Percentiles rank a stretch among this genome's conserved stretches.
phyloP scores from a whole-genome alignment of 2,113 vertebrate species.

The Cebus imitator region DNA sequence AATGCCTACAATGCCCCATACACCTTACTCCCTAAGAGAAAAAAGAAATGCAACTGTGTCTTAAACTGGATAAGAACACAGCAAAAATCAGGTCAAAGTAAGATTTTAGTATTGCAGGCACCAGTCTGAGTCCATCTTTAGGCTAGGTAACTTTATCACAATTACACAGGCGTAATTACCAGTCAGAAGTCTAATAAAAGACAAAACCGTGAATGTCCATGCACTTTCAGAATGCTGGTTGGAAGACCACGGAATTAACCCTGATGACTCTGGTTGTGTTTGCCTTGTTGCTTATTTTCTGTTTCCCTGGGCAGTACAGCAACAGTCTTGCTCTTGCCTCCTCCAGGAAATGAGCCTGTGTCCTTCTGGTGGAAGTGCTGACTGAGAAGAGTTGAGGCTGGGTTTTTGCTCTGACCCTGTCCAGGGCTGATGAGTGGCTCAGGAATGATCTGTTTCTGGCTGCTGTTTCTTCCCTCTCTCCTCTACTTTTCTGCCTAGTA shows the following conservation, averaged over 20 bases:
- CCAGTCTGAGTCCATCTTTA: neutral
- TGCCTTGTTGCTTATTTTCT: neutral
- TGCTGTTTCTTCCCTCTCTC: neutral
- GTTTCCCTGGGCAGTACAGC: neutral
- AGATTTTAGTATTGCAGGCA: neutral
- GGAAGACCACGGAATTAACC: neutral
- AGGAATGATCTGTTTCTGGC: accelerated
- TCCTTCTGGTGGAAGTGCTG: accelerated
- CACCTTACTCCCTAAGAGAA: neutral
- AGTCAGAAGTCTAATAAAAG: slow-evolving; percentile 38
- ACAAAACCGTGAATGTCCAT: neutral
- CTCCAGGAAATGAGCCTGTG: accelerated
- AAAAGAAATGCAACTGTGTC: neutral
- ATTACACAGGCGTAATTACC: slow-evolving; percentile 21
- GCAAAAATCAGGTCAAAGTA: neutral
- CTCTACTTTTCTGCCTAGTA: neutral
- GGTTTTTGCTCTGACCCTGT: neutral
- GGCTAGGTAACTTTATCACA: neutral
- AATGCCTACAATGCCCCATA: neutral
- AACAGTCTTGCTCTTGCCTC: neutral
- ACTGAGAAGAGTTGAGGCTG: accelerated
- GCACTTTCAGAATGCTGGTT: neutral
- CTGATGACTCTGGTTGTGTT: neutral
- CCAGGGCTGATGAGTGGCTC: neutral
- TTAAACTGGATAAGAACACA: slow-evolving; percentile 46